These are phyloP conservation scores for Orgyia antiqua DNA, from an alignment of 2,888 invertebrate species.

Conservation along the genomic window DNA sequence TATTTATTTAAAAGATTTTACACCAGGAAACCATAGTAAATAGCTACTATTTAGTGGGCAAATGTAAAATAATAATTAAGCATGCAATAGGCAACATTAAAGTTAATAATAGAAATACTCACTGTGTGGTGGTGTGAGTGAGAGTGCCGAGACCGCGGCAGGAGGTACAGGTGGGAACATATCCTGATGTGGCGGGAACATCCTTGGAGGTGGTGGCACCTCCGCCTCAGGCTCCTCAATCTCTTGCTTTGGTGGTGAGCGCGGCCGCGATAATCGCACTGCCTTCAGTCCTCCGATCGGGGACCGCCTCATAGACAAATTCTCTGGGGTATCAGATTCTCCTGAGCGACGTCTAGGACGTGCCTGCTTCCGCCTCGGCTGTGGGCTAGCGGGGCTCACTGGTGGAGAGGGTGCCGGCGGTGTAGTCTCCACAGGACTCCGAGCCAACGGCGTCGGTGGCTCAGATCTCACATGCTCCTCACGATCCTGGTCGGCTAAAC, in stretches of 20 bases:
- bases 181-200: slow-evolving; percentile 78
- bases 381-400: slow-evolving; percentile 84
- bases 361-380: slow-evolving; percentile 91
- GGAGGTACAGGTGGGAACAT: slow-evolving; percentile 84
- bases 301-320: slow-evolving; percentile 80
- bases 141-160: slow-evolving; percentile 84
- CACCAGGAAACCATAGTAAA: too few relatives aligned
- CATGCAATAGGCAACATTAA: not conserved
- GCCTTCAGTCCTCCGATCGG: slow-evolving; percentile 60
- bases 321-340: slow-evolving; percentile 80
- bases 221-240: slow-evolving; percentile 65
- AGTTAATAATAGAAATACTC: slow-evolving; percentile 60
- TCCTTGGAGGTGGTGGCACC: slow-evolving; percentile 75
- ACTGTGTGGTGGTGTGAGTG: slow-evolving; percentile 90
- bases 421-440: slow-evolving; percentile 63
- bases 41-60: too few relatives aligned
- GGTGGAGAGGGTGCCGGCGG: slow-evolving; percentile 67
- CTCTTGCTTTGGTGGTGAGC: slow-evolving; percentile 63
- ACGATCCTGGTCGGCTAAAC: slow-evolving; percentile 82
- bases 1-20: too few relatives aligned
- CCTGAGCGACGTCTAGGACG: slow-evolving; percentile 90
- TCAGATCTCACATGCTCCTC: slow-evolving; percentile 61
- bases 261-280: slow-evolving; percentile 58
- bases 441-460: slow-evolving; percentile 58
- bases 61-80: not conserved